Evolutionary conservation across 1,140 invertebrate genomes (phyloP).

Genomic region (Nylanderia fulva): DNA sequence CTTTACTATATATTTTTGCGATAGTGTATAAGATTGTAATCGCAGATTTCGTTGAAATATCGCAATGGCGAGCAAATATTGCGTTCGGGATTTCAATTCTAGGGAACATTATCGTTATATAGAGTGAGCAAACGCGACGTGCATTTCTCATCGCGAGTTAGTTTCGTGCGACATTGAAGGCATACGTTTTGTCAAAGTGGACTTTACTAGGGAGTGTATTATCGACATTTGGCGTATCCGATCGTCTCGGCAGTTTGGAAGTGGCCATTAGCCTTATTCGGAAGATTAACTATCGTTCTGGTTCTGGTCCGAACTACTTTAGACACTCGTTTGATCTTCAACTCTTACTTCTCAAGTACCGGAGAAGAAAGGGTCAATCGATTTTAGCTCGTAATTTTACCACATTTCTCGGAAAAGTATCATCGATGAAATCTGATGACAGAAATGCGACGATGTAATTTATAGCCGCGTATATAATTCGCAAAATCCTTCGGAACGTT

Average conservation of each 20-base stretch:
- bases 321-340: conserved; percentile 43
- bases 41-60: background rate
- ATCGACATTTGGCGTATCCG: conserved; percentile 74
- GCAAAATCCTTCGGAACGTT: background rate
- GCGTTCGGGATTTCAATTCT: conserved; percentile 5
- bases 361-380: conserved; percentile 38
- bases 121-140: background rate
- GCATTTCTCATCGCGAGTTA: conserved; percentile 48
- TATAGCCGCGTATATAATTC: background rate
- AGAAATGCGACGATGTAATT: conserved; percentile 12
- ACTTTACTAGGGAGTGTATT: conserved; percentile 62
- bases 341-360: conserved; percentile 37
- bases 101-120: conserved; percentile 27
- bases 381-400: conserved; percentile 51
- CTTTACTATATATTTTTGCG: background rate
- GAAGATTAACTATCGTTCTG: conserved; percentile 69
- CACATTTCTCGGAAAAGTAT: conserved; percentile 31
- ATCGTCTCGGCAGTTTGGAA: conserved; percentile 71
- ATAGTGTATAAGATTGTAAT: conserved; percentile 29
- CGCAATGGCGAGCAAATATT: background rate
- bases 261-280: conserved; percentile 73
- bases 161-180: conserved; percentile 53
- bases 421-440: conserved; percentile 11
- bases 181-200: conserved; percentile 53
- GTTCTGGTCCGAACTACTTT: conserved; percentile 50